Evolutionary conservation across 2,797 vertebrate species (phyloP), one percentile per base, ranked within the genome.

Genomic region (Oceanodroma leucorhoa): DNA sequence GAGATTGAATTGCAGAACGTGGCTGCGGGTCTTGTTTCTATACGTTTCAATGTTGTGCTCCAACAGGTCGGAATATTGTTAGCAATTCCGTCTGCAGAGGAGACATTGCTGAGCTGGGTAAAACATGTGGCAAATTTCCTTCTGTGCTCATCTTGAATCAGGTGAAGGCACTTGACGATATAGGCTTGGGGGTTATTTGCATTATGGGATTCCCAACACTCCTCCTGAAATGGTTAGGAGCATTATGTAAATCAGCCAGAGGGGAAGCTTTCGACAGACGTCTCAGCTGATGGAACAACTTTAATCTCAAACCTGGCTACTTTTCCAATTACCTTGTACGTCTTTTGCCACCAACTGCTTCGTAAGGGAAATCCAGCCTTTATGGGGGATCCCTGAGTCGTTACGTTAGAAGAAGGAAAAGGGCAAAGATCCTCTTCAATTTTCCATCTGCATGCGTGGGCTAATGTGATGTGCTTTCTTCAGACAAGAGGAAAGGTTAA

Each of bases 11-110:
- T 97, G 96, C 97, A 91, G 90, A 96, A 97, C 80, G 96, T 97
- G 96, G 95, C 97, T 97, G 95, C 96, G 57, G 97, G 97, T 97
- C 97, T 95, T 97, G 97, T 97, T 97, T 94, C 96, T 94, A 76
- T 97, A 94, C 87, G 85, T 97, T 97, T 89, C 97, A 94, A 97
- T 96, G 97, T 97, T 94, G 97, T 97, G 97, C 97, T 97, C 97
- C 97, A 97, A 95, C 96, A 97, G 97, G 97, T 97, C 93, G 96
- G 96, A 97, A 97, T 97, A 97, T 97, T 96, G 95, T 97, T 91
- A 97, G 96, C 97, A 97, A 96, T 97, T 96, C 96, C 7, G 60
- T 84, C 92, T 89, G 95, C 95, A 43, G 94, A 97, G 92, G 93
- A 97, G 96, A 96, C 83, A 83, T 61, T 78, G 96, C 93, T 94